These are phyloP conservation scores for Matsumyia berberina DNA, from an alignment of 2,888 invertebrate genomes.

Conservation along the genomic window DNA sequence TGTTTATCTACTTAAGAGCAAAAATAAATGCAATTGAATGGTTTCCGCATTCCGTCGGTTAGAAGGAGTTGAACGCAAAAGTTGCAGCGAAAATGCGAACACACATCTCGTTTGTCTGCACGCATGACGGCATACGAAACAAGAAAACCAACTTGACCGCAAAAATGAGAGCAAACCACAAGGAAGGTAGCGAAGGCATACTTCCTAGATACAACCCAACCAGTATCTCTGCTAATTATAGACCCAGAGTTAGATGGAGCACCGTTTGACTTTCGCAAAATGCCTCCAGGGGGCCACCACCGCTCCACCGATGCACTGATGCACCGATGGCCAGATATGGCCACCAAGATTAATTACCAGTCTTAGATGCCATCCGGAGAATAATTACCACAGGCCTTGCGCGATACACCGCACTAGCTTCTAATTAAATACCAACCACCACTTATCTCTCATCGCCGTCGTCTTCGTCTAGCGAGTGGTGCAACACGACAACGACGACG, in stretches of 20 bases:
- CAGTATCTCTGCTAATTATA: conserved; percentile 4
- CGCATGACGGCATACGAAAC: conserved; percentile 63
- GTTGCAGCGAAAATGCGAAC: conserved; percentile 36
- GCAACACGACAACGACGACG: too few relatives aligned
- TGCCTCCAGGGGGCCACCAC: conserved; percentile 13
- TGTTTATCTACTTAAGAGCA: conserved; percentile 22
- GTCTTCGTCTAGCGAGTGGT: not conserved
- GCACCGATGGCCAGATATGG: conserved; percentile 22
- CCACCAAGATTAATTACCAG: conserved; percentile 69
- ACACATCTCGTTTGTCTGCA: conserved; percentile 17
- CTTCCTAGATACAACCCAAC: conserved; percentile 47
- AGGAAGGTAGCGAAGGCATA: too few relatives aligned
- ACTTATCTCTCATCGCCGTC: too few relatives aligned
- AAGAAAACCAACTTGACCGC: conserved; percentile 64
- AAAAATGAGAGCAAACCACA: conserved; percentile 53
- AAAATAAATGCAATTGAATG: too few relatives aligned
- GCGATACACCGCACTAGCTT: conserved; percentile 36
- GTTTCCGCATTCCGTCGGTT: conserved; percentile 64
- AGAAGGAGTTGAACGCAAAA: conserved; percentile 31
- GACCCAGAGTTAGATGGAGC: conserved; percentile 3
- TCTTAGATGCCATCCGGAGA: conserved; percentile 69
- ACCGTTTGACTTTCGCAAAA: conserved; percentile 55
- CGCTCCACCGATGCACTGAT: not conserved
- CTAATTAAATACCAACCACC: conserved; percentile 65
- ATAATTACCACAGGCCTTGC: conserved; percentile 61